Base-by-base conservation (phyloP, 1,140 invertebrate species). In the Lineus longissimus region DNA sequence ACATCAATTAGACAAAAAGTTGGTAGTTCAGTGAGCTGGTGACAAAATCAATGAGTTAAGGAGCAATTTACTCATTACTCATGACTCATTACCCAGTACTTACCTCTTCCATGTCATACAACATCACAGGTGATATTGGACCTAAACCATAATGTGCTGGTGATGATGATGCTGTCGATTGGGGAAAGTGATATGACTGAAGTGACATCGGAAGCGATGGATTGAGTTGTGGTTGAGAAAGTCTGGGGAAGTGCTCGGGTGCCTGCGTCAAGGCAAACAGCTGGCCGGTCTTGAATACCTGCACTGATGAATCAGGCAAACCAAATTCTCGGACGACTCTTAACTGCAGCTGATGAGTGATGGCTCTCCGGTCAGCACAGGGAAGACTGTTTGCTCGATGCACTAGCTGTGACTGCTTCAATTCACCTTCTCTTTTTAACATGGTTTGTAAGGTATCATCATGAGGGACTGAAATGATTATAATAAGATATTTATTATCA, bases 291-390 rank as follows among this genome's bases (percentile, higher is more conserved):
- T 93, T 90, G 30, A 94, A 80, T 47, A 93, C 85, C 79, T 95
- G 91, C 0, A 92, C 91, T 13, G 94, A 92, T 9, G 89, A 86
- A 79, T 97, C 95, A 0, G 95, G 95, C 41, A 95, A 85, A 75
- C 94, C 94, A 79, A 95, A 94, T 80, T 97, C 94, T 36, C 95
- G 85, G 0, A 96, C 94, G 0, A 95, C 93, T 6, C 93, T 85
- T 62, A 97, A 80, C 51, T 92, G 88, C 31, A 96, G 88, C 84
- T 91, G 87, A 51, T 88, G 84, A 68, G 87, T 87, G 54, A 94
- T 90, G 74, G 91, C 88, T 56, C 88, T 86, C 22, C 89, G 87
- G 62, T 91, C 91, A 6, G 88, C 87, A 54, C 90, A 84, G 25
- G 90, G 88, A 71, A 93, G 83, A 62, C 86, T 82, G 61, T 91